Conservation (phyloP, 2,113 vertebrate genomes). For the Lepisosteus oculatus region DNA sequence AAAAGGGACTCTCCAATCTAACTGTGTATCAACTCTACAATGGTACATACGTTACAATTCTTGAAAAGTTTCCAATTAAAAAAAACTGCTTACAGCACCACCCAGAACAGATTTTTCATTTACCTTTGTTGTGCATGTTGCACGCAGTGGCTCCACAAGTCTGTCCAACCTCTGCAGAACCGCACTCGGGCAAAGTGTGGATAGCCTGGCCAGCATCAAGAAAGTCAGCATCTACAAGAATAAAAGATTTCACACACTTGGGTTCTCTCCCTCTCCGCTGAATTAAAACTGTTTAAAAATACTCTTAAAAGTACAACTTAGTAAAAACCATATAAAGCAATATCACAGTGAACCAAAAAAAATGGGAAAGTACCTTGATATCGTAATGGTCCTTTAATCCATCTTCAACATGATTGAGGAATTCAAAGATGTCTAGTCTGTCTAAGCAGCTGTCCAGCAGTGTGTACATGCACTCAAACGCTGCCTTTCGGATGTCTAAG, state of each 20-base stretch:
- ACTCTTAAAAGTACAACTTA: not conserved
- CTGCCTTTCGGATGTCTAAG: conserved; percentile 91
- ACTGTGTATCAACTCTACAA: no score
- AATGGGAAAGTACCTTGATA: conserved; percentile 80
- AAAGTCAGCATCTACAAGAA: conserved; percentile 90
- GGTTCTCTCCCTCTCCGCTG: not conserved
- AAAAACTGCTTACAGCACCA: no score
- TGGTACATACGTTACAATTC: no score
- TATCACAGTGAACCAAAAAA: not conserved
- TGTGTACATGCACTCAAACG: conserved; percentile 98
- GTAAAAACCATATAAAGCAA: not conserved
- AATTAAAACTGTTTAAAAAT: not conserved
- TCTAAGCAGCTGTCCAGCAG: conserved; percentile 96
- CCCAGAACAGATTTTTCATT: not conserved
- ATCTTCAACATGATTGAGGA: conserved; percentile 97
- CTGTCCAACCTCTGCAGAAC: conserved; percentile 95
- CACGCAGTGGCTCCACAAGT: conserved; percentile 90
- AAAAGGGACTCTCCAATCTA: no score
- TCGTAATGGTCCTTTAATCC: conserved; percentile 98
- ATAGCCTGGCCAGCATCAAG: conserved; percentile 94
- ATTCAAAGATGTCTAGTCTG: conserved; percentile 97
- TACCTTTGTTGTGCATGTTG: conserved; percentile 89
- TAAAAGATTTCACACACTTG: not conserved
- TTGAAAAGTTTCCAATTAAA: no score
- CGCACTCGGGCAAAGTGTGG: conserved; percentile 92